These are phyloP conservation scores for Nibea coibor DNA, from an alignment of 2,113 vertebrate species.

Conservation along the genomic window DNA sequence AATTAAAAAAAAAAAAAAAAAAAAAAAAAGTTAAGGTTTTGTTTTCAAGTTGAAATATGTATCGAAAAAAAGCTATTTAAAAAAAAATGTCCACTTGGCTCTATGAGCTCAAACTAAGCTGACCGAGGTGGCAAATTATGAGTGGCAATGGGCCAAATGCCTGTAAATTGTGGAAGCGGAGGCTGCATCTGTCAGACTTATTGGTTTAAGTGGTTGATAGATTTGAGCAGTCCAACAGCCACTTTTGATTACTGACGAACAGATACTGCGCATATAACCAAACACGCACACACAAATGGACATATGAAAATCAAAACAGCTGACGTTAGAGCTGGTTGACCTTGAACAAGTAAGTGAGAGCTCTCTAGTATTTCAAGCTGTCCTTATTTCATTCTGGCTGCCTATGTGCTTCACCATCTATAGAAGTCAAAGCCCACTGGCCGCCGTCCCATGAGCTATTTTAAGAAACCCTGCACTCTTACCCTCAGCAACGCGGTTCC, in stretches of 20 bases:
- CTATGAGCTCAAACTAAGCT: conserved; percentile 16
- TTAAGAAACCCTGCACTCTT: conserved; percentile 85
- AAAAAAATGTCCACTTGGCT: neutral
- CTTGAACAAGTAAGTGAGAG: conserved; percentile 89
- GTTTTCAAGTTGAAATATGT: conserved; percentile 5
- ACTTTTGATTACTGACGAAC: neutral
- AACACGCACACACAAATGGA: conserved; percentile 50
- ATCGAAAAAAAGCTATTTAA: neutral
- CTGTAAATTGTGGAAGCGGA: conserved; percentile 26
- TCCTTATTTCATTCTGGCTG: conserved; percentile 89
- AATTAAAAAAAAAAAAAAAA: neutral
- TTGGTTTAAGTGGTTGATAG: conserved; percentile 24
- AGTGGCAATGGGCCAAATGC: conserved; percentile 9
- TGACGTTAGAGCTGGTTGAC: conserved; percentile 91
- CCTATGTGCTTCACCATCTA: conserved; percentile 96
- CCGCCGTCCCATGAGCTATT: conserved; percentile 88
- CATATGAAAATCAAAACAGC: conserved; percentile 80
- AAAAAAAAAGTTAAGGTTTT: neutral
- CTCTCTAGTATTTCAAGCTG: conserved; percentile 90
- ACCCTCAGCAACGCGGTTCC: conserved; percentile 58
- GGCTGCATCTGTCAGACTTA: conserved; percentile 23
- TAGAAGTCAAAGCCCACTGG: conserved; percentile 93
- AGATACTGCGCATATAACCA: conserved; percentile 26
- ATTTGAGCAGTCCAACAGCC: conserved; percentile 7
- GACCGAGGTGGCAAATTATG: conserved; percentile 12